These are phyloP conservation scores for Anagyrus pseudococci DNA, from an alignment of 2,888 invertebrate species.

Conservation along the genomic window DNA sequence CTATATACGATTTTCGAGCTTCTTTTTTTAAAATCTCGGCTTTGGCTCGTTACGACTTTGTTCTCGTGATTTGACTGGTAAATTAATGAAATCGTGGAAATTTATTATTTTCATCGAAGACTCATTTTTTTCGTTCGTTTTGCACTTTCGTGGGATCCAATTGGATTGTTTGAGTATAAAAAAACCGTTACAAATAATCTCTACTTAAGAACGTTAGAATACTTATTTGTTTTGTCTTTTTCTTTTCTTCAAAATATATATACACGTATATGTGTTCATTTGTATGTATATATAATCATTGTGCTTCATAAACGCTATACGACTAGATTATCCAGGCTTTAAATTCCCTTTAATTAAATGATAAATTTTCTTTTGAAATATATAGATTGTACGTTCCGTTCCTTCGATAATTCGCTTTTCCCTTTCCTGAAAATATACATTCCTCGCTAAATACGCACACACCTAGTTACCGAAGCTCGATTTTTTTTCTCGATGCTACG, in stretches of 20 bases:
- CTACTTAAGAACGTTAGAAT: background rate
- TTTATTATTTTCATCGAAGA: background rate
- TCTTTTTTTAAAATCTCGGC: background rate
- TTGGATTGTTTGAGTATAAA: background rate
- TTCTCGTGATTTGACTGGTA: too few species aligned
- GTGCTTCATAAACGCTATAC: background rate
- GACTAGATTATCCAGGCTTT: too few species aligned
- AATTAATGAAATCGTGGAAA: slow-evolving; percentile 1
- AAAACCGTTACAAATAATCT: slow-evolving; percentile 10
- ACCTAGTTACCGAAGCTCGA: too few species aligned
- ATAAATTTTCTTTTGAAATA: too few species aligned
- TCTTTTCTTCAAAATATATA: slow-evolving; percentile 8
- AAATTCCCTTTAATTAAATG: too few species aligned
- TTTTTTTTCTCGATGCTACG: too few species aligned
- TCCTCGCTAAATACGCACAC: too few species aligned
- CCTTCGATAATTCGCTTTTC: too few species aligned
- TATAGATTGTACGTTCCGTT: too few species aligned
- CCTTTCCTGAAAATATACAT: too few species aligned
- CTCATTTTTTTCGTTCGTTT: background rate
- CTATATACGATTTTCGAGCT: slow-evolving; percentile 3
- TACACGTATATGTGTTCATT: background rate
- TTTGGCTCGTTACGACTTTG: too few species aligned
- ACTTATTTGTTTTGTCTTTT: background rate
- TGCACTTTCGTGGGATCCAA: background rate
- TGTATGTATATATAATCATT: too few species aligned